A percentile compares a stretch with the other conserved stretches of the same genome.
Evolutionary conservation across 2,113 vertebrate species (phyloP).

Genomic region (Hydropotes inermis): DNA sequence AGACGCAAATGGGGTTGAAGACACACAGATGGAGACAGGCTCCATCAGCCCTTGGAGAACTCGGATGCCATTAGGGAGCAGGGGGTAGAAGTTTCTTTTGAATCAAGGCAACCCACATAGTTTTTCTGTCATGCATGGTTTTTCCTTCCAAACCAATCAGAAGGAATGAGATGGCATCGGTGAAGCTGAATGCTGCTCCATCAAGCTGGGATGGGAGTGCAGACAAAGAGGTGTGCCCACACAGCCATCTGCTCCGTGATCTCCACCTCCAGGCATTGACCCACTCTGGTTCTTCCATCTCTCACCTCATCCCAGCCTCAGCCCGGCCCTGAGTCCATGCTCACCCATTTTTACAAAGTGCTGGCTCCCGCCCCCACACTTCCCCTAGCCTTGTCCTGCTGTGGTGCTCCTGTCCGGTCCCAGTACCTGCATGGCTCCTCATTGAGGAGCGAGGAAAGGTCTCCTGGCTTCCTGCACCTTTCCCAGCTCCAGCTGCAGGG

Average conservation of each 20-base stretch:
- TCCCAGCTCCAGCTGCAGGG: background rate
- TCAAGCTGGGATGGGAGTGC: background rate
- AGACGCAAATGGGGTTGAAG: background rate
- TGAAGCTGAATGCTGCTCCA: background rate
- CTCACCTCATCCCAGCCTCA: background rate
- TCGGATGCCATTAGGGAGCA: background rate
- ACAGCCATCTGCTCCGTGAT: background rate
- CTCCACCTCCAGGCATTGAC: background rate
- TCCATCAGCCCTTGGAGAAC: background rate
- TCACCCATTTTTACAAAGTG: background rate
- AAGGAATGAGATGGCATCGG: background rate
- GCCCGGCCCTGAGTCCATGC: background rate
- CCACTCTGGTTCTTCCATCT: no score
- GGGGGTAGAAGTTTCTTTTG: background rate
- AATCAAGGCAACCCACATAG: background rate
- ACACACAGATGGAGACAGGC: background rate
- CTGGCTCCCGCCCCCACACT: fast-evolving
- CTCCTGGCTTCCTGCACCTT: background rate
- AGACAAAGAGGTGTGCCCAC: background rate
- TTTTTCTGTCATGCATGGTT: background rate
- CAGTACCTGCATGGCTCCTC: background rate
- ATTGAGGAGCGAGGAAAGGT: background rate
- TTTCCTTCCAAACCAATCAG: background rate
- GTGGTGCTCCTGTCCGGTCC: background rate
- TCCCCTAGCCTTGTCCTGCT: background rate